Conservation (phyloP, 2,888 invertebrate genomes). For the Agrotis exclamationis region DNA sequence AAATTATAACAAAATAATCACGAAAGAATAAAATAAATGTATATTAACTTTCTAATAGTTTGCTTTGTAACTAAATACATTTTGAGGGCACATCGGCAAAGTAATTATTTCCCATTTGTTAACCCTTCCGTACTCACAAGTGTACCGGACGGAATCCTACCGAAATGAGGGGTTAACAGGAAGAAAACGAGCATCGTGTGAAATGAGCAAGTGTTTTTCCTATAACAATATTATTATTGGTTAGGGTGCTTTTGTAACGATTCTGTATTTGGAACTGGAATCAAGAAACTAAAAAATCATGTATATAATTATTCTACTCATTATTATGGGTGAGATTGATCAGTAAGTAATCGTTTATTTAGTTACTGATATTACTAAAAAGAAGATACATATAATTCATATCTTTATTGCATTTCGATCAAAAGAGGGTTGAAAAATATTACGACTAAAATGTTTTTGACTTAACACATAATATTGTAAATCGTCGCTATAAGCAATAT, state of each 20-base stretch:
- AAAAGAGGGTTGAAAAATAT: neutral
- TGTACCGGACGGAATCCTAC: constrained; percentile 33
- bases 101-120: constrained; percentile 49
- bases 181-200: constrained; percentile 30
- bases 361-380: too few species aligned
- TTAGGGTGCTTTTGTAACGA: constrained; percentile 7
- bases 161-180: constrained; percentile 37
- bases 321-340: neutral
- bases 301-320: too few species aligned
- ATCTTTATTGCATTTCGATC: neutral
- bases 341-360: neutral
- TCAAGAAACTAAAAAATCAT: too few species aligned
- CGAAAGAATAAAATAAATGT: neutral
- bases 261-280: neutral
- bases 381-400: too few species aligned
- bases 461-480: neutral
- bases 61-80: constrained; percentile 8
- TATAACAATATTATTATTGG: neutral
- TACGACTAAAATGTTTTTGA: neutral
- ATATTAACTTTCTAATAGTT: neutral
- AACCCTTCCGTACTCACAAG: constrained; percentile 34
- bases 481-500: constrained; percentile 4
- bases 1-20: neutral
- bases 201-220: constrained; percentile 27
- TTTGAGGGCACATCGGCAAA: constrained; percentile 10